A percentile compares a stretch with the other conserved stretches of the same genome.
Conservation (phyloP, 2,113 vertebrate genomes). For the Tachycineta bicolor region DNA sequence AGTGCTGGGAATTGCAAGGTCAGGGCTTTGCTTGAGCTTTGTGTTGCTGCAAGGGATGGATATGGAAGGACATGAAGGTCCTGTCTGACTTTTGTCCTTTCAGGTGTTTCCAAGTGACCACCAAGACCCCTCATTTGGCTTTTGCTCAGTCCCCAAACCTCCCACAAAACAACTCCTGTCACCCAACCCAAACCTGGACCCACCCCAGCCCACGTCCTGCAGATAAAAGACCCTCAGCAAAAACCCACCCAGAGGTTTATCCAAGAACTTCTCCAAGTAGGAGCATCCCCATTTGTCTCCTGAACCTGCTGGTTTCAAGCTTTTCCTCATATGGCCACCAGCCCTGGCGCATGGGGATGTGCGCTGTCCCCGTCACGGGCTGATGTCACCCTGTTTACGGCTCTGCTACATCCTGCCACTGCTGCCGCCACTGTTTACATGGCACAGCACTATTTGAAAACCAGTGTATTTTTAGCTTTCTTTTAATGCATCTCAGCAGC, state of each 20-base stretch:
- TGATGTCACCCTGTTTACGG: not conserved
- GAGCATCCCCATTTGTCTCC: not conserved
- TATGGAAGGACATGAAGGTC: not conserved
- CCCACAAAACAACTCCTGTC: not conserved
- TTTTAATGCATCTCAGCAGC: slow-evolving; percentile 33
- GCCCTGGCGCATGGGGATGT: fast-evolving
- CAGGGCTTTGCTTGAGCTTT: not conserved
- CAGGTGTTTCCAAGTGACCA: not conserved
- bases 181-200: not conserved
- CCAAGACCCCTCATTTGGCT: not conserved
- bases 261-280: not conserved
- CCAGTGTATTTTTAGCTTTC: slow-evolving; percentile 46
- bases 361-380: not conserved
- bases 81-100: not conserved
- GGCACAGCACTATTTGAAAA: slow-evolving; percentile 19
- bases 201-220: fast-evolving
- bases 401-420: not conserved
- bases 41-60: not conserved
- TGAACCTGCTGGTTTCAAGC: not conserved
- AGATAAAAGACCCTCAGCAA: not conserved
- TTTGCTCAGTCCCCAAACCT: not conserved
- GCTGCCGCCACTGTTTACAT: slow-evolving; percentile 9
- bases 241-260: not conserved
- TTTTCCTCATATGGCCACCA: not conserved
- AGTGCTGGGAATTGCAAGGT: not conserved